phyloP scores from a whole-genome alignment of 2,113 vertebrate species.

The Sporophila hypoxantha region DNA sequence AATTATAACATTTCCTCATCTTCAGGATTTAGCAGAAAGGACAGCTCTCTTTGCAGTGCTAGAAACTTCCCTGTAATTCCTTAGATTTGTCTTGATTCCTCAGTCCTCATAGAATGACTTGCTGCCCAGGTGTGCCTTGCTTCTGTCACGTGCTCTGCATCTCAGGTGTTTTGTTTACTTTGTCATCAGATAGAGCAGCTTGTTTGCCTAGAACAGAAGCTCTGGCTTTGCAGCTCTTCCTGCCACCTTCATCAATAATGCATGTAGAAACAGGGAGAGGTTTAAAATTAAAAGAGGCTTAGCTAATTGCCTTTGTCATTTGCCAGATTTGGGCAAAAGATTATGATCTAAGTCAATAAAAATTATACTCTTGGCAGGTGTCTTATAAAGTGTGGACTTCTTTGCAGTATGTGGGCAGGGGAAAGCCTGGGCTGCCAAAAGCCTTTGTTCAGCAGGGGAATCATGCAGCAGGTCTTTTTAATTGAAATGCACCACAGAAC shows the following conservation, averaged over 20 bases:
- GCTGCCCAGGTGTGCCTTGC: neutral
- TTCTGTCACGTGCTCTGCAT: neutral
- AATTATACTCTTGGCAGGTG: neutral
- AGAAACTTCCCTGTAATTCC: neutral
- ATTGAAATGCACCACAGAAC: neutral
- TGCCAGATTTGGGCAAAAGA: neutral
- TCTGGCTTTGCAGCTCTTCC: neutral
- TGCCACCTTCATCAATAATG: neutral
- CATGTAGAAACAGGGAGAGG: neutral
- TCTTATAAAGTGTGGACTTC: neutral
- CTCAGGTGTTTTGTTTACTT: neutral
- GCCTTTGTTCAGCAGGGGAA: neutral
- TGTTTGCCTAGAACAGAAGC: neutral
- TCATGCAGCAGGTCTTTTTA: neutral
- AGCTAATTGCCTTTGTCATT: neutral
- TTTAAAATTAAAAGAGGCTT: neutral
- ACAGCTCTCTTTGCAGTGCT: neutral
- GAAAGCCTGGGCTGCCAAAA: neutral
- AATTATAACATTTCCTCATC: neutral
- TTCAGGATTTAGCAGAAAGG: neutral
- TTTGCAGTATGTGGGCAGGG: neutral
- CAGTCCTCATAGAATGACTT: neutral
- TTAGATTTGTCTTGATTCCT: neutral
- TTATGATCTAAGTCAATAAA: neutral
- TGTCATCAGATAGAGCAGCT: neutral